Conservation (phyloP, 2,888 invertebrate genomes). For the Tricholauxania praeusta region DNA sequence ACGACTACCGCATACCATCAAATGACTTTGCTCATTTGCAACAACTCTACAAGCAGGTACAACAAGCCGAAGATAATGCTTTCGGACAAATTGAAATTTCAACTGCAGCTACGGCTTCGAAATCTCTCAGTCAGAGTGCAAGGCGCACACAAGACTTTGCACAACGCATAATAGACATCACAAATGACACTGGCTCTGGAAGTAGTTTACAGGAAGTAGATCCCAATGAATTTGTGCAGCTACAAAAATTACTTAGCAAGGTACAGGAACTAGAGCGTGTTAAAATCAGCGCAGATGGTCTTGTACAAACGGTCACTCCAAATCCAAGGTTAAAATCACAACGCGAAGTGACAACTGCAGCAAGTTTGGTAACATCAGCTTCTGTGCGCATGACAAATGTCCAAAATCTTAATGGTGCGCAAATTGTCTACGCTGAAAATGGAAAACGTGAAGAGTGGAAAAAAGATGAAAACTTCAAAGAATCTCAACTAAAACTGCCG, state of each 20-base stretch:
- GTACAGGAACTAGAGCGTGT: slow-evolving; percentile 65
- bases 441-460: slow-evolving; percentile 2
- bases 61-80: slow-evolving; percentile 41
- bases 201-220: slow-evolving; percentile 60
- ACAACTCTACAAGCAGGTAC: slow-evolving; percentile 50
- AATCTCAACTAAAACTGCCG: slow-evolving; percentile 22
- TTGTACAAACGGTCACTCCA: slow-evolving; percentile 36
- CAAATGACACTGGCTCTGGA: slow-evolving; percentile 54
- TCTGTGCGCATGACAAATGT: slow-evolving; percentile 56
- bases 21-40: slow-evolving; percentile 61
- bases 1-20: slow-evolving; percentile 50
- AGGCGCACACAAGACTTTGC: slow-evolving; percentile 47
- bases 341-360: slow-evolving; percentile 40
- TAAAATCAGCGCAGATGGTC: slow-evolving; percentile 52
- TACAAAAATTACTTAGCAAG: slow-evolving; percentile 69
- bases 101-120: slow-evolving; percentile 56
- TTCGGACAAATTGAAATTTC: slow-evolving; percentile 56
- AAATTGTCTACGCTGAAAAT: slow-evolving; percentile 5
- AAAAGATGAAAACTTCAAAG: slow-evolving; percentile 30
- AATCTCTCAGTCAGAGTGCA: slow-evolving; percentile 36
- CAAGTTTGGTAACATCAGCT: slow-evolving; percentile 56
- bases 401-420: slow-evolving; percentile 54
- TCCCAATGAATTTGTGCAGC: slow-evolving; percentile 70
- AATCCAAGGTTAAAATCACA: slow-evolving; percentile 35
- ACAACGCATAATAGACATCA: slow-evolving; percentile 56